Base-by-base conservation (phyloP, 2,797 vertebrate genomes). In the Hypotaenidia philippensis region DNA sequence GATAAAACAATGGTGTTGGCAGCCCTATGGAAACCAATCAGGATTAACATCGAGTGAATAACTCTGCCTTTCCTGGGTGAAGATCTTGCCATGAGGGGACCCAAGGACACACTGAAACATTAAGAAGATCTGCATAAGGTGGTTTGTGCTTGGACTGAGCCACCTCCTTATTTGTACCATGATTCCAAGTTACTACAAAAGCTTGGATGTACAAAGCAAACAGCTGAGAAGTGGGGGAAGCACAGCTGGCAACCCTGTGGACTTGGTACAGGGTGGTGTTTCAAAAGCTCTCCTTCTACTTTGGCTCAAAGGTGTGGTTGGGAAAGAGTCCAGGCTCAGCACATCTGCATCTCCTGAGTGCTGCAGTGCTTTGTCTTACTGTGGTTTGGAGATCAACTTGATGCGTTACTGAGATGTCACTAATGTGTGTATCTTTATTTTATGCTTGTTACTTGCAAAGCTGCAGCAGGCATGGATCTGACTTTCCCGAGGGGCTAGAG, bases 141-240 rank as follows among this genome's bases (percentile, higher is more conserved):
- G 20, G 11, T 19, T 77, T 90, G 34, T 70, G 8, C 32, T 81
- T 63, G 31, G 26, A 10, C 26, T 81, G 69, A 60, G 25, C 15
- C 15, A 31, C 10, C 17, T 76, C 32, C 22, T 64, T 59, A 20
- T 11, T n/a, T 69, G 49, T n/a, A 13, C 36, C 0, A 0, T 19
- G 31, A 60, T n/a, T 68, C 23, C 22, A 75, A 49, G 4, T 66
- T 44, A 29, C 7, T 45, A 20, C 18, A 4, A 34, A 65, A 63
- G 9, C 41, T 16, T 80, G 49, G 44, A 38, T 1, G 1, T 4
- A 10, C 6, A 5, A 71, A 22, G 32, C 36, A 45, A 47, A 27
- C 25, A 59, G 15, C 14, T 59, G 40, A 21, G 6, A 26, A 41
- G 53, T 1, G 6, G 34, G 36, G 32, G 25, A 66, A 75, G 26